These are phyloP conservation scores for Drosophila fulvimacula DNA, from an alignment of 2,888 invertebrate genomes.

Conservation along the genomic window DNA sequence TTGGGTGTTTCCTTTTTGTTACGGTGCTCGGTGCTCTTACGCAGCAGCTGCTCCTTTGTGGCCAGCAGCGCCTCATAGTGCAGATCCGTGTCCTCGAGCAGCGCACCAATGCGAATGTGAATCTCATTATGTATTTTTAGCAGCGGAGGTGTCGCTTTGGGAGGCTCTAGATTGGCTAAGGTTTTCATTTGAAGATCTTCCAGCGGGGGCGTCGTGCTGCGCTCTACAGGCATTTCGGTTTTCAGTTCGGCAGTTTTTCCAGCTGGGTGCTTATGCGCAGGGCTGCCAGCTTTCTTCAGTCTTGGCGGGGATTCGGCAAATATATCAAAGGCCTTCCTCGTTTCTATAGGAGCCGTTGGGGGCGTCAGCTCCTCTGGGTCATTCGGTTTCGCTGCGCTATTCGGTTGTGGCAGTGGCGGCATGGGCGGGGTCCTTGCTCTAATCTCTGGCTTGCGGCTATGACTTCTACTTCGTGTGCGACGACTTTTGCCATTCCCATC, in stretches of 20 bases:
- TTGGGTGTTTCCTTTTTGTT: constrained; percentile 47
- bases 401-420: constrained; percentile 37
- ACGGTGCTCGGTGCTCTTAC: constrained; percentile 67
- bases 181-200: constrained; percentile 23
- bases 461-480: constrained; percentile 27
- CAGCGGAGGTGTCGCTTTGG: constrained; percentile 25
- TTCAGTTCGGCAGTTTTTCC: constrained; percentile 37
- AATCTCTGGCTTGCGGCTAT: constrained; percentile 25
- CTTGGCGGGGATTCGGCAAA: constrained; percentile 80
- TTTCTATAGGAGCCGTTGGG: constrained; percentile 7
- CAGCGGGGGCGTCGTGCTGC: constrained; percentile 72
- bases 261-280: constrained; percentile 13
- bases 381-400: neutral
- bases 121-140: constrained; percentile 65
- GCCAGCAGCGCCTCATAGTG: constrained; percentile 71
- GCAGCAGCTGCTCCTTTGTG: constrained; percentile 62
- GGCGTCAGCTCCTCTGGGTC: constrained; percentile 15
- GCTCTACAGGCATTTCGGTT: constrained; percentile 13
- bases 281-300: constrained; percentile 42
- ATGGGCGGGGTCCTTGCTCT: constrained; percentile 53
- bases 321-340: constrained; percentile 64
- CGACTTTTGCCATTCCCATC: constrained; percentile 6
- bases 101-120: constrained; percentile 79
- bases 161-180: constrained; percentile 31
- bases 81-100: constrained; percentile 78